Evolutionary conservation across 2,888 invertebrate species (phyloP).

Genomic region (Trypoxylon attenuatum): DNA sequence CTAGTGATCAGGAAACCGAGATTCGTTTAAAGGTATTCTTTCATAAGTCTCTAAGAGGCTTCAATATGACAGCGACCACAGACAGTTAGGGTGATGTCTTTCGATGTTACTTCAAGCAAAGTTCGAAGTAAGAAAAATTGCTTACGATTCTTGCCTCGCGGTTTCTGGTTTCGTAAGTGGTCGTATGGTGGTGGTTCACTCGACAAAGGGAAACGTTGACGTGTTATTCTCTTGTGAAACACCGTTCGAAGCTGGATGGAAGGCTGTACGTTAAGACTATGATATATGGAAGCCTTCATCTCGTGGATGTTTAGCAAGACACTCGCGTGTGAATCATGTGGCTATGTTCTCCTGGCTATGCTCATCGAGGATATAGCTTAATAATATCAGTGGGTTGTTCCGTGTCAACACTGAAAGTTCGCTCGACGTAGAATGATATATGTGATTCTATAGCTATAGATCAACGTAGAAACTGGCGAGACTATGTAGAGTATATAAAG

Average conservation of each 20-base stretch:
- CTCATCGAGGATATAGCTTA: slow-evolving; percentile 30
- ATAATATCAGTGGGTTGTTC: slow-evolving; percentile 15
- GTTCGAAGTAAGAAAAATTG: slow-evolving; percentile 12
- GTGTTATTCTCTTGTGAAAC: slow-evolving; percentile 39
- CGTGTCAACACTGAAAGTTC: slow-evolving; percentile 1
- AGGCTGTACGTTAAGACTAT: slow-evolving; percentile 25
- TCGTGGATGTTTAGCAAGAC: slow-evolving; percentile 21
- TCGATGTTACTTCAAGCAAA: background rate
- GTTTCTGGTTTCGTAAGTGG: slow-evolving; percentile 35
- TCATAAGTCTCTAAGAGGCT: background rate
- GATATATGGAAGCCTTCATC: slow-evolving; percentile 23
- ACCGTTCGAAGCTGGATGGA: slow-evolving; percentile 9
- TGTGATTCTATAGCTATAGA: too few species aligned
- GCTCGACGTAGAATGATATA: too few species aligned
- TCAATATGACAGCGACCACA: too few species aligned
- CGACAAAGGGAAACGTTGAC: slow-evolving; percentile 42
- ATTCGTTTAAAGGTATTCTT: background rate
- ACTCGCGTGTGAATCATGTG: slow-evolving; percentile 31
- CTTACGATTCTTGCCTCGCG: background rate
- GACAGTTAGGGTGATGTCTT: too few species aligned
- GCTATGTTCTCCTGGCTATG: background rate
- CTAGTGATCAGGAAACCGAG: background rate
- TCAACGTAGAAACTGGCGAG: too few species aligned
- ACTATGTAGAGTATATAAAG: too few species aligned
- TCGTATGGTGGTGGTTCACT: too few species aligned